phyloP scores from a whole-genome alignment of 2,888 invertebrate genomes.

The Patella ulyssiponensis region DNA sequence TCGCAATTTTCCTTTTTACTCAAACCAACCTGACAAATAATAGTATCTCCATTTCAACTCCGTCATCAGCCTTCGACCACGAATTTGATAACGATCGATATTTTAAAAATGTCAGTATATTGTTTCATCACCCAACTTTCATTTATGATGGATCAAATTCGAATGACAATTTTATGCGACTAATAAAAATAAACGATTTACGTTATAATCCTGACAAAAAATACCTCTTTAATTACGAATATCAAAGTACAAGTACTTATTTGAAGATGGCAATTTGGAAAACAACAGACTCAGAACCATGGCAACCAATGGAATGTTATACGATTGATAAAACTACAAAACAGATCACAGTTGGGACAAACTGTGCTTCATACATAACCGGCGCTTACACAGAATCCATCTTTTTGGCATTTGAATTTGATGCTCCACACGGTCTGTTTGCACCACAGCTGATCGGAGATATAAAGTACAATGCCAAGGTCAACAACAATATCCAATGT shows the following conservation, averaged over 20 bases:
- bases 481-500: conserved; percentile 36
- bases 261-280: conserved; percentile 42
- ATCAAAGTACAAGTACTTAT: conserved; percentile 34
- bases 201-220: conserved; percentile 16
- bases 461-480: conserved; percentile 50
- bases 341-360: conserved; percentile 26
- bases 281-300: conserved; percentile 24
- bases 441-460: conserved; percentile 57
- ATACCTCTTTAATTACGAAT: conserved; percentile 41
- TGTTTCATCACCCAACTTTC: conserved; percentile 52
- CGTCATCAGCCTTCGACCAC: conserved; percentile 45
- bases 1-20: conserved; percentile 56
- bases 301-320: conserved; percentile 46
- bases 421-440: conserved; percentile 38
- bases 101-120: conserved; percentile 60
- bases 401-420: conserved; percentile 49
- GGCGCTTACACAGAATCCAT: conserved; percentile 18
- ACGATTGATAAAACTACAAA: conserved; percentile 34
- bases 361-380: conserved; percentile 19
- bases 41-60: conserved; percentile 28
- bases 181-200: conserved; percentile 35
- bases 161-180: conserved; percentile 45
- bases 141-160: conserved; percentile 31
- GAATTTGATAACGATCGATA: conserved; percentile 57
- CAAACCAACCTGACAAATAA: conserved; percentile 52